phyloP scores from a whole-genome alignment of 2,888 invertebrate species.

The Metellina segmentata region DNA sequence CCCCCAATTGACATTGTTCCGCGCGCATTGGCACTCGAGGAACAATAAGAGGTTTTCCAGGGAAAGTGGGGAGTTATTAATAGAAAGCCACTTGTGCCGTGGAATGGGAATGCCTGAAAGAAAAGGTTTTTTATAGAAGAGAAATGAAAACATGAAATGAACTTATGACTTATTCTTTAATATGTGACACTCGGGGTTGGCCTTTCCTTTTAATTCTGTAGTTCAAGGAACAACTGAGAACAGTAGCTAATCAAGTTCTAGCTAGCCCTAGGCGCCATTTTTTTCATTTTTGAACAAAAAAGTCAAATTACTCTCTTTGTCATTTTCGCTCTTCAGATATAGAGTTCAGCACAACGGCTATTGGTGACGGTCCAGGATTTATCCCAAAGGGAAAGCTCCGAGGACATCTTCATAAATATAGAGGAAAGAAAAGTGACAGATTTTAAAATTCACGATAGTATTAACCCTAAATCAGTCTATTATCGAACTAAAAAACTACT shows the following conservation, averaged over 20 bases:
- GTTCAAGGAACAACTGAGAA: not conserved
- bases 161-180: not conserved
- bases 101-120: not conserved
- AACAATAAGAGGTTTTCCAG: slow-evolving; percentile 11
- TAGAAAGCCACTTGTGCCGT: not conserved
- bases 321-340: no score
- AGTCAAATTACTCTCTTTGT: no score
- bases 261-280: no score
- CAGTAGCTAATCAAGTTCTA: not conserved
- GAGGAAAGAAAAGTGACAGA: no score
- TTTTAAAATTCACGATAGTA: no score
- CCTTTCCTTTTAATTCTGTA: not conserved
- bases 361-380: no score
- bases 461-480: no score
- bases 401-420: no score
- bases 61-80: slow-evolving; percentile 1
- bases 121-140: not conserved
- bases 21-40: not conserved
- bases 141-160: not conserved
- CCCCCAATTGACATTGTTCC: slow-evolving; percentile 6
- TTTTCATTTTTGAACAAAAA: no score
- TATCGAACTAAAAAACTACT: no score
- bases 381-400: no score
- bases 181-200: not conserved
- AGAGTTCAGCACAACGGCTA: no score